Evolutionary conservation across 2,797 vertebrate species (phyloP).

Genomic region (Periparus ater): DNA sequence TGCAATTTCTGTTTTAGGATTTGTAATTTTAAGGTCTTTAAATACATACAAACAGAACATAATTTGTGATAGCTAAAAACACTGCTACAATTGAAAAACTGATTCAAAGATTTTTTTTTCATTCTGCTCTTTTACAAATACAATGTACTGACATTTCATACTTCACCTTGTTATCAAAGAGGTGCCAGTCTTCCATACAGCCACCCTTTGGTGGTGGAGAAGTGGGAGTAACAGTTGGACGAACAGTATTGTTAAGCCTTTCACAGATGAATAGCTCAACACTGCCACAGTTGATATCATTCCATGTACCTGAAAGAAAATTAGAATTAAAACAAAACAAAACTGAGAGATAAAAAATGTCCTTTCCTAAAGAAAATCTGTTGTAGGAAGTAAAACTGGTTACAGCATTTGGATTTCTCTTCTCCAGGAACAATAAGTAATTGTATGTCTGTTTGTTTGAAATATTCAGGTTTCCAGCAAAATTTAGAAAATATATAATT

Average conservation of each 20-base stretch:
- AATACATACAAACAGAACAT: neutral
- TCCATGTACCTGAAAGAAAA: constrained; percentile 83
- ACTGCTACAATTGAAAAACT: neutral
- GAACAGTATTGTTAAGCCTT: constrained; percentile 79
- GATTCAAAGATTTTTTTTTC: neutral
- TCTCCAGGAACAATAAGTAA: neutral
- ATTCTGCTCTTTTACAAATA: neutral
- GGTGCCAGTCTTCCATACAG: constrained; percentile 85
- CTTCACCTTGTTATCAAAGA: constrained; percentile 85
- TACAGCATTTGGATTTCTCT: neutral
- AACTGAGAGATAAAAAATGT: neutral
- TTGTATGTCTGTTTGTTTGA: neutral
- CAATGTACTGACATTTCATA: neutral
- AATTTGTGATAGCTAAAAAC: neutral
- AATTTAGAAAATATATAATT: neutral
- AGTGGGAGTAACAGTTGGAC: constrained; percentile 79
- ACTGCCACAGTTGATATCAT: constrained; percentile 92
- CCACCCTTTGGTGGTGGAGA: constrained; percentile 75
- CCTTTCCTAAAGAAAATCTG: neutral
- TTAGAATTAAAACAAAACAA: neutral
- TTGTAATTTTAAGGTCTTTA: neutral
- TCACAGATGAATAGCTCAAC: constrained; percentile 88
- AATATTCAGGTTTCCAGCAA: neutral
- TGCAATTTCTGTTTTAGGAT: neutral
- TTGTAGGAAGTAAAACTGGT: neutral